Conservation (phyloP, 2,888 invertebrate species). For the Caenorhabditis angaria region DNA sequence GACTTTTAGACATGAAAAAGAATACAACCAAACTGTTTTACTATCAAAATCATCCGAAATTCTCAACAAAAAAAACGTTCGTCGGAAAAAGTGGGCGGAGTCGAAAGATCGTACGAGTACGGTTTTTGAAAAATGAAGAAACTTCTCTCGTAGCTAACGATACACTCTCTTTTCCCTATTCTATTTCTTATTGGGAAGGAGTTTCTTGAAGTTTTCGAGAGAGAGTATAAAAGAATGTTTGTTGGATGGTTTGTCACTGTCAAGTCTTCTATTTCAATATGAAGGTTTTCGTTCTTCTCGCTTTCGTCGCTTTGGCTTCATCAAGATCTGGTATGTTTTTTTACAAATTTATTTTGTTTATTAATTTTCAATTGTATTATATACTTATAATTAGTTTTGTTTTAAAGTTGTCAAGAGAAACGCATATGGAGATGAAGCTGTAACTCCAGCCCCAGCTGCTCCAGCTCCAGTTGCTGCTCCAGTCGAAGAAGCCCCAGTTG, state of each 20-base stretch:
- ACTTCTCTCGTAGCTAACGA: too few relatives aligned
- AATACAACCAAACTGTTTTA: background rate
- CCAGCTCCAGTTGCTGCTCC: too few relatives aligned
- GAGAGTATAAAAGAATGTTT: background rate
- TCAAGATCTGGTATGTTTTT: constrained; percentile 45
- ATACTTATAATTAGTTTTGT: background rate
- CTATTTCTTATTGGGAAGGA: background rate
- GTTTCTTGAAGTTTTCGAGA: background rate
- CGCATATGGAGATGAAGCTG: too few relatives aligned
- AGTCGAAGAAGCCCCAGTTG: too few relatives aligned
- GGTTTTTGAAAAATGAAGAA: background rate
- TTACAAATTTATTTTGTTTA: background rate
- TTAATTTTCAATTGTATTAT: background rate
- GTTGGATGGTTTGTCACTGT: constrained; percentile 6
- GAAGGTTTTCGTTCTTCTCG: constrained; percentile 48
- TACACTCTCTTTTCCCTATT: background rate
- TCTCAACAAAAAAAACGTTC: background rate
- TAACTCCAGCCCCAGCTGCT: too few relatives aligned
- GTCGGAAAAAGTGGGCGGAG: background rate
- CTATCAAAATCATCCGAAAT: background rate
- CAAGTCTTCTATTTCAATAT: constrained; percentile 19
- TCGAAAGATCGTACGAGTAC: background rate
- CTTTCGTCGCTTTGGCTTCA: constrained; percentile 44
- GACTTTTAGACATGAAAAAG: background rate
- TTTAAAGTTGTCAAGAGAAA: constrained; percentile 31